phyloP scores from a whole-genome alignment of 1,140 invertebrate genomes.

The Zaprionus africanus region DNA sequence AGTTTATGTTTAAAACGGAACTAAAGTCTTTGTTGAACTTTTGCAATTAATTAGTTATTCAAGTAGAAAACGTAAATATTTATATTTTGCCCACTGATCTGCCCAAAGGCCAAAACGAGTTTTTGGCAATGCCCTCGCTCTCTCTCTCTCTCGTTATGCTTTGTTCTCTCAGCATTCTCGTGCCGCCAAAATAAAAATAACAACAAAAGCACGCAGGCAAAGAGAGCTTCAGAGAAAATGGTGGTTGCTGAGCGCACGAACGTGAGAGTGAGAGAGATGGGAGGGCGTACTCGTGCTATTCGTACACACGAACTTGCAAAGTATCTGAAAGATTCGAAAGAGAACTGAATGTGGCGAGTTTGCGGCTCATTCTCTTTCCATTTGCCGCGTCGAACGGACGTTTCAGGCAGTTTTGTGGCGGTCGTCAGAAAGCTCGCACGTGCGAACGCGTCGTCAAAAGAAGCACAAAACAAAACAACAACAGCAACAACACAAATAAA shows the following conservation, averaged over 20 bases:
- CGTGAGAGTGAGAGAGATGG: slow-evolving; percentile 2
- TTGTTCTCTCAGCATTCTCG: slow-evolving; percentile 16
- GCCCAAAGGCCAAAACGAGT: slow-evolving; percentile 10
- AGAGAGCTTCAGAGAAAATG: slow-evolving; percentile 39
- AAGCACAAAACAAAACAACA: slow-evolving; percentile 38
- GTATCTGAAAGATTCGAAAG: slow-evolving; percentile 48
- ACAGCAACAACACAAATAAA: slow-evolving; percentile 4
- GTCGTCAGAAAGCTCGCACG: slow-evolving; percentile 58
- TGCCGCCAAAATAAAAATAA: slow-evolving; percentile 28
- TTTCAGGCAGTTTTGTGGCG: slow-evolving; percentile 51
- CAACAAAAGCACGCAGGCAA: slow-evolving; percentile 20
- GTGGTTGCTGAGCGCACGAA: slow-evolving; percentile 27
- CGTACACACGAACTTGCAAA: slow-evolving; percentile 13
- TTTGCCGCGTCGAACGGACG: slow-evolving; percentile 51
- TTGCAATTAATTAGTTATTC: slow-evolving; percentile 11
- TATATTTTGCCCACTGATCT: slow-evolving; percentile 20
- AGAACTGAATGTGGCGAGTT: slow-evolving; percentile 18
- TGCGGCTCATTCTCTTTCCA: slow-evolving; percentile 47
- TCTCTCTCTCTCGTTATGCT: slow-evolving; percentile 12
- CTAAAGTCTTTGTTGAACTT: not conserved
- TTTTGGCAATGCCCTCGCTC: slow-evolving; percentile 26
- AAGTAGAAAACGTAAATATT: slow-evolving; percentile 21
- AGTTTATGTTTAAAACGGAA: not conserved
- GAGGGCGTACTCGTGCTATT: slow-evolving; percentile 4
- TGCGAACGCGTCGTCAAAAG: slow-evolving; percentile 48